These are phyloP conservation scores for Eubasilissa regina DNA, from an alignment of 1,140 invertebrate genomes.

Conservation along the genomic window DNA sequence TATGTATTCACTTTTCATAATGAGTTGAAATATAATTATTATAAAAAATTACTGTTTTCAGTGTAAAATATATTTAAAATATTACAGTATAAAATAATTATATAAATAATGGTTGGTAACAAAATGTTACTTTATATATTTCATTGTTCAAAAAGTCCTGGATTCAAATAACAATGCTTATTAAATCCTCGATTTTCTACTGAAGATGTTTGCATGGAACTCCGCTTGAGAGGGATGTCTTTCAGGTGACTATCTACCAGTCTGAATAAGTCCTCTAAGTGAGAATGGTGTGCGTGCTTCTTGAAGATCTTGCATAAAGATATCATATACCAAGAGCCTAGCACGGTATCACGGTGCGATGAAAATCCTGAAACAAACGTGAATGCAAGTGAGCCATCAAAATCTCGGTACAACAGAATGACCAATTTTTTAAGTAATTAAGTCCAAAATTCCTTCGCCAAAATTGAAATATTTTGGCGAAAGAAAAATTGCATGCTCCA, in stretches of 20 bases:
- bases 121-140: background rate
- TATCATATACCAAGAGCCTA: conserved; percentile 85
- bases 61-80: too few relatives aligned
- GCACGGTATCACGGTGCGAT: conserved; percentile 76
- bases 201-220: conserved; percentile 72
- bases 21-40: too few relatives aligned
- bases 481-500: too few relatives aligned
- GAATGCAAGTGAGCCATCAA: too few relatives aligned
- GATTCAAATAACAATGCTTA: conserved; percentile 76
- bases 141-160: conserved; percentile 69
- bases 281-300: conserved; percentile 75
- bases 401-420: too few relatives aligned
- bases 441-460: too few relatives aligned
- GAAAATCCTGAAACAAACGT: conserved; percentile 72
- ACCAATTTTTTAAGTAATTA: too few relatives aligned
- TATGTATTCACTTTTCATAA: too few relatives aligned
- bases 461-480: too few relatives aligned
- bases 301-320: conserved; percentile 83
- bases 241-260: conserved; percentile 73
- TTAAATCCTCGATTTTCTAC: conserved; percentile 75
- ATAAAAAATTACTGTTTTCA: too few relatives aligned
- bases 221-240: conserved; percentile 59
- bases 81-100: too few relatives aligned
- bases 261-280: conserved; percentile 79
- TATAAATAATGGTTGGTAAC: background rate